These are phyloP conservation scores for Balanococcus diminutus DNA, from an alignment of 2,888 invertebrate genomes.

Conservation along the genomic window DNA sequence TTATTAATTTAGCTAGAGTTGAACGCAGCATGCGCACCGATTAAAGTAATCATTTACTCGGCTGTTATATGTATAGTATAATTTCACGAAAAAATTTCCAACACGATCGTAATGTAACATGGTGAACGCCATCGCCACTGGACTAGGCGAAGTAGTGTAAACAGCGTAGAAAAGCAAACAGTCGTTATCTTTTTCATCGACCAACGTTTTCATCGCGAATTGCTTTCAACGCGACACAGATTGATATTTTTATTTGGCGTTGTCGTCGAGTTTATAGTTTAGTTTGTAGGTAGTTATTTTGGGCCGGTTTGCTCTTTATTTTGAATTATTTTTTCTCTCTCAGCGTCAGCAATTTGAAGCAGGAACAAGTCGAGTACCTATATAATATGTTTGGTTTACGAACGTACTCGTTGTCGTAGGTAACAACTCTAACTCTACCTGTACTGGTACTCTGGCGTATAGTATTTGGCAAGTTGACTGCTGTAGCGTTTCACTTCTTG, in stretches of 20 bases:
- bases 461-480: background rate
- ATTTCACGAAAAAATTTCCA: background rate
- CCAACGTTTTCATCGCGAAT: background rate
- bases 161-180: background rate
- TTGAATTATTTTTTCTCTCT: background rate
- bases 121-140: background rate
- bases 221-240: background rate
- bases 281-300: background rate
- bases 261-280: background rate
- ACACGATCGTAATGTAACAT: background rate
- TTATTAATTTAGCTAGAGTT: conserved; percentile 26
- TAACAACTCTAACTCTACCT: too few species aligned
- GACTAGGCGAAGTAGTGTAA: background rate
- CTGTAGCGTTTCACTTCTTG: conserved; percentile 9
- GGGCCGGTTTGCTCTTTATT: background rate
- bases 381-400: too few species aligned
- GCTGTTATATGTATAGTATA: too few species aligned
- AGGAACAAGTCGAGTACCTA: too few species aligned
- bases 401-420: too few species aligned
- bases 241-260: background rate
- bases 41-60: conserved; percentile 18
- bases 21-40: conserved; percentile 10
- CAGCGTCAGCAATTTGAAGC: background rate
- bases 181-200: background rate
- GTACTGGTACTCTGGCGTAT: background rate